These are phyloP conservation scores for Platycnemis pennipes DNA, from an alignment of 2,888 invertebrate species.

Conservation along the genomic window DNA sequence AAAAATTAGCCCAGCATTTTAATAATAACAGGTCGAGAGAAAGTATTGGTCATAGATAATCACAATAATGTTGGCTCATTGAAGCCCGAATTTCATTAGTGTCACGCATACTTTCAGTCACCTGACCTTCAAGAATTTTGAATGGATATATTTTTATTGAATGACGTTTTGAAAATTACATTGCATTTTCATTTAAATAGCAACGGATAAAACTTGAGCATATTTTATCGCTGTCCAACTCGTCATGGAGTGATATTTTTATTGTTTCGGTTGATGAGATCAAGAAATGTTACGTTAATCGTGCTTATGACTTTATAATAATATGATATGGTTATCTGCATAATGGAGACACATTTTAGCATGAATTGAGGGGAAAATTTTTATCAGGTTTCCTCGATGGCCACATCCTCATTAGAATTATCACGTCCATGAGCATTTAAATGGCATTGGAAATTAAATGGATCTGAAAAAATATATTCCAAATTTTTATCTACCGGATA, in stretches of 20 bases:
- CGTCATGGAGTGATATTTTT: background rate
- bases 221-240: conserved; percentile 6
- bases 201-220: background rate
- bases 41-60: no score
- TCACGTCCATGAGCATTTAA: background rate
- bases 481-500: no score
- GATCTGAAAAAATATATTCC: background rate
- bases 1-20: no score
- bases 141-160: background rate
- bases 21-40: no score
- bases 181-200: background rate
- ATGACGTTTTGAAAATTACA: background rate
- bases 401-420: background rate
- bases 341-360: background rate
- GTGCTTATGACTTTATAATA: conserved; percentile 2
- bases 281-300: conserved; percentile 5
- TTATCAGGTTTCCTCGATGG: background rate
- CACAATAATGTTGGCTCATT: no score
- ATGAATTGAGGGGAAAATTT: background rate
- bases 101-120: background rate
- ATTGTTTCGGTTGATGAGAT: background rate
- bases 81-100: background rate
- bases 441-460: background rate
- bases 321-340: background rate
- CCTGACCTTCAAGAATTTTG: background rate